These are phyloP conservation scores for Crax fasciolata DNA, from an alignment of 2,797 vertebrate species.

Conservation along the genomic window DNA sequence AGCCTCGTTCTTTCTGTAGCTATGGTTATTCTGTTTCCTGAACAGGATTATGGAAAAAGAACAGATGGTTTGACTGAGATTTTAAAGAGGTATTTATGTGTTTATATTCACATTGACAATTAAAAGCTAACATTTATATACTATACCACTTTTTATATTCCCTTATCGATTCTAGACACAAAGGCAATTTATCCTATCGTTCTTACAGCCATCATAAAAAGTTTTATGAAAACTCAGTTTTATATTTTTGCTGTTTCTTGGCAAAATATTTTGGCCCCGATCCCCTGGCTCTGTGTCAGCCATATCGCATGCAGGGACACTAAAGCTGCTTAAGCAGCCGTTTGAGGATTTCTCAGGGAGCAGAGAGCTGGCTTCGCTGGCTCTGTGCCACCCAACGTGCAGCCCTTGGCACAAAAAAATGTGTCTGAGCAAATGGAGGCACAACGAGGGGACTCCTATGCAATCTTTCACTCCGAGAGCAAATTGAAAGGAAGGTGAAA, in stretches of 20 bases:
- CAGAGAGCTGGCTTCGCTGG: slow-evolving; percentile 1
- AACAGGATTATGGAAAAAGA: neutral
- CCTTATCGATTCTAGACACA: neutral
- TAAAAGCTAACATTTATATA: slow-evolving; percentile 14
- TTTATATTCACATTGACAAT: slow-evolving; percentile 50
- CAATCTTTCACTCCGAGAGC: neutral
- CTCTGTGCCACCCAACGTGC: neutral
- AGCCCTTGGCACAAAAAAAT: neutral
- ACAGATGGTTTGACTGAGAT: slow-evolving; percentile 18
- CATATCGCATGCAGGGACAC: neutral
- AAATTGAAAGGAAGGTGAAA: neutral
- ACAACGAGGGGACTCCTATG: neutral
- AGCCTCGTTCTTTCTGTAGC: neutral
- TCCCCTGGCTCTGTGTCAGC: slow-evolving; percentile 36
- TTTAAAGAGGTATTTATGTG: slow-evolving; percentile 45
- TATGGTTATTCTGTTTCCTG: neutral
- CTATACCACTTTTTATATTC: neutral
- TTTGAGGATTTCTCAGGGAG: slow-evolving; percentile 13
- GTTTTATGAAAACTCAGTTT: neutral
- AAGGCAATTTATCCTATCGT: neutral
- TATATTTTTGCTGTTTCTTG: slow-evolving; percentile 8
- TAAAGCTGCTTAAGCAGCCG: slow-evolving; percentile 12
- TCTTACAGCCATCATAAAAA: neutral
- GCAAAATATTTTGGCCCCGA: slow-evolving; percentile 12
- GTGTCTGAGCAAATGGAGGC: neutral